phyloP scores from a whole-genome alignment of 2,797 vertebrate genomes.

The Ctenopoma multispine region DNA sequence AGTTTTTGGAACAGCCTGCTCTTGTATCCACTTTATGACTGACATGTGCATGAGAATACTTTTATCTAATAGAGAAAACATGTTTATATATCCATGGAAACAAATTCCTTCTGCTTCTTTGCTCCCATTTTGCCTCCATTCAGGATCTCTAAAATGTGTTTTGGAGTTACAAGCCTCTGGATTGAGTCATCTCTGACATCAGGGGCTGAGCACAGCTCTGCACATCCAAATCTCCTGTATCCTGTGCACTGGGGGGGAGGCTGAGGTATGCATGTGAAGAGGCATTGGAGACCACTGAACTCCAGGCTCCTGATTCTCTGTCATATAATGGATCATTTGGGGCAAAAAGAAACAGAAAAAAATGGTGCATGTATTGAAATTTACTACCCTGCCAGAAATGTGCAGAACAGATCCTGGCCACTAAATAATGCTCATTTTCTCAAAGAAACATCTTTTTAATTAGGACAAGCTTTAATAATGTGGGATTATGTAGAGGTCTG shows the following conservation, averaged over 20 bases:
- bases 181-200: constrained; percentile 81
- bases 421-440: constrained; percentile 59
- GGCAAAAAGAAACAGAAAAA: constrained; percentile 74
- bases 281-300: constrained; percentile 77
- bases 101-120: constrained; percentile 31
- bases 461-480: constrained; percentile 58
- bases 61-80: constrained; percentile 61
- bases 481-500: constrained; percentile 63
- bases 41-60: constrained; percentile 37
- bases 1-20: constrained; percentile 26
- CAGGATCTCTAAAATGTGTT: constrained; percentile 52
- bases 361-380: constrained; percentile 72
- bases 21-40: constrained; percentile 23
- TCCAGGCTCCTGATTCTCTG: constrained; percentile 79
- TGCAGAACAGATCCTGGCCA: constrained; percentile 67
- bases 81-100: constrained; percentile 57
- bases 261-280: constrained; percentile 77
- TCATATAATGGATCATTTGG: constrained; percentile 84
- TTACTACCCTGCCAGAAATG: constrained; percentile 79
- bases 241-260: constrained; percentile 60
- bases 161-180: constrained; percentile 64
- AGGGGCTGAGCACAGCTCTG: constrained; percentile 66
- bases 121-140: constrained; percentile 45
- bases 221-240: constrained; percentile 78
- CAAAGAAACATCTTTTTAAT: constrained; percentile 67